Percentiles rank a stretch among this genome's conserved stretches.
Conservation (phyloP, 2,888 invertebrate genomes). For the Oegoconia quadripuncta region DNA sequence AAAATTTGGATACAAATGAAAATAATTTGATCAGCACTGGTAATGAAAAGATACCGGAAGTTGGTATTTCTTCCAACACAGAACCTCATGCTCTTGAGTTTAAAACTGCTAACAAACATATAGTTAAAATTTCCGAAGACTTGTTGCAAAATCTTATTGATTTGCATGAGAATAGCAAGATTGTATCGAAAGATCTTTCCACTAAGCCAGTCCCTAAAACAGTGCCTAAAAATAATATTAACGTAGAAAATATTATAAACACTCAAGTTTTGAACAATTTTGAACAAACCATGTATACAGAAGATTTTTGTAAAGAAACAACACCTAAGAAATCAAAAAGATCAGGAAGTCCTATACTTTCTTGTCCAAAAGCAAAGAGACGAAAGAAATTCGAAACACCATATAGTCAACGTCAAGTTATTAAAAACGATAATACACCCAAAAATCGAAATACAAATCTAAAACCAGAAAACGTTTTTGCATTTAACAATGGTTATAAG, state of each 20-base stretch:
- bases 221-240: constrained; percentile 1
- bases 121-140: constrained; percentile 34
- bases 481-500: constrained; percentile 48
- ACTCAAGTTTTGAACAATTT: constrained; percentile 62
- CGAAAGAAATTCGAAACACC: constrained; percentile 53
- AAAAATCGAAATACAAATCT: neutral
- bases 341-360: constrained; percentile 61
- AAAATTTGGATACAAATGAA: neutral
- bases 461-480: constrained; percentile 7
- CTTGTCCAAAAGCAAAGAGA: constrained; percentile 58
- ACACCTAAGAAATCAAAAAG: constrained; percentile 42
- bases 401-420: constrained; percentile 30
- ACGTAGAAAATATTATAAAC: constrained; percentile 38
- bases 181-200: no score
- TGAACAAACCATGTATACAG: constrained; percentile 50
- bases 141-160: no score
- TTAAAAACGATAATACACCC: neutral
- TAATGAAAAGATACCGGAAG: no score
- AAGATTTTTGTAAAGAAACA: constrained; percentile 45
- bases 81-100: constrained; percentile 21
- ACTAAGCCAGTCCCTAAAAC: neutral
- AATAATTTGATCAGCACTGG: no score
- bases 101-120: constrained; percentile 33
- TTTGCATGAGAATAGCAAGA: no score
- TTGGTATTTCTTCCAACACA: no score